Base-by-base conservation (phyloP, 1,140 invertebrate species). In the Rhyzopertha dominica region DNA sequence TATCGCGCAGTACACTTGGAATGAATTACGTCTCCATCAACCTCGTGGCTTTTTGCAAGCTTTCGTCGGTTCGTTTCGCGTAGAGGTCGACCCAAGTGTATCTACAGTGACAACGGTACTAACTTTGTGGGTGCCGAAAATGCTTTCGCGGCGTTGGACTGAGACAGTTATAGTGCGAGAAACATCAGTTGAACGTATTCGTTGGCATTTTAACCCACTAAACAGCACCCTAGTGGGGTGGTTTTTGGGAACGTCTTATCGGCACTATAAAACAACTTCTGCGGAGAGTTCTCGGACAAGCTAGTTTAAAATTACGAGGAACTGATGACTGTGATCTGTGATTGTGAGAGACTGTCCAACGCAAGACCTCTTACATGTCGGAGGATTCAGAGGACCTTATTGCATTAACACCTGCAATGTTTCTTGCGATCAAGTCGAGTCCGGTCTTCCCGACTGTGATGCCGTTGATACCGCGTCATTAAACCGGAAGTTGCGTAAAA, bases 1-100 rank as follows among this genome's bases (percentile, higher is more conserved):
- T 63, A 60, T 39, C 35, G 62, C 22, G 65, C 61, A 2, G 49
- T 69, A 5, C 63, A 70, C 53, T 40, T 69, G 2, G 68, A 71
- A 48, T 25, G 66, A 4, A 47, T 54, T 1, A 42, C 37, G 2
- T 56, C 57, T 0, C 34, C 68, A n/a, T 55, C 56, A 1, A 61
- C n/a, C 59, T 4, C 41, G n/a, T 28, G 17, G 17, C n/a, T 32
- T 47, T 16, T 30, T 42, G 12, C 26, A 47, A 32, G 20, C 5
- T 30, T 47, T 3, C n/a, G 14, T 3, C 5, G 44, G 12, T 47
- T 42, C 20, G 32, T 47, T 14, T 20, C 44, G 10, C 12, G 44
- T 2, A 8, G 44, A 12, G 23, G 37, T 22, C 24, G 22, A 16
- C 17, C 23, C n/a, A 12, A 4, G n/a, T 30, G 43, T 55, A 8